Evolutionary conservation across 1,140 invertebrate species (phyloP), one percentile per base, ranked within the genome.

Genomic region (Lutraria rhynchaena): DNA sequence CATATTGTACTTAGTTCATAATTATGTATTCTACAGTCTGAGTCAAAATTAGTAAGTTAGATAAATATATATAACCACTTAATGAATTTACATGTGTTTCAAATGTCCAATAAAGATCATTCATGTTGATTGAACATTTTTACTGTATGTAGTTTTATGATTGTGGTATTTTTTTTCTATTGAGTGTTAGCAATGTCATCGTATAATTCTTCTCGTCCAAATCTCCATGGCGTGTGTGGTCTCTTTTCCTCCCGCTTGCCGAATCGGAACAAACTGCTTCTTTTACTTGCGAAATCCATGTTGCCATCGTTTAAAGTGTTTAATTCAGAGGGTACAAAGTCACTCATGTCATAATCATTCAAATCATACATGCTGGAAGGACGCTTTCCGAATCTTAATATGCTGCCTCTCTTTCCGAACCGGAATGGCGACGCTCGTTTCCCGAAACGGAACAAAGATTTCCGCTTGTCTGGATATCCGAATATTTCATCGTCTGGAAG

Each of bases 341-440:
- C 58, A 31, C 46, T 74, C 1, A 58, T 22, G n/a, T 76, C 51
- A 31, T 44, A 65, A 17, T 69, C 55, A 17, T 33, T 46, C 24
- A 49, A 41, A 63, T 63, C 41, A 15, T 55, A 49, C 5, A 17
- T 41, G 24, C 44, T 31, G 1, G 31, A 33, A 1, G 44, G 33
- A 22, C 81, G 65, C 37, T 82, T 82, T 5, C 84, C 84, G 44
- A 85, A 85, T 46, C 84, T 67, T 41, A 85, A 74, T 1, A 85
- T 63, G 22, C 61, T 71, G 15, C 83, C 83, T 5, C 84, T 81
- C 60, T 85, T 85, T 15, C 84, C 84, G 60, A 83, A 85, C 5
- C 84, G 74, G 35, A 85, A 85, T 11, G 80, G 51, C 13, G 67
- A 58, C 1, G 74, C 51, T n/a, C 81, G 46, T 63, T 85, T 85